Conservation (phyloP, 2,888 invertebrate genomes). For the Cantharis rufa region DNA sequence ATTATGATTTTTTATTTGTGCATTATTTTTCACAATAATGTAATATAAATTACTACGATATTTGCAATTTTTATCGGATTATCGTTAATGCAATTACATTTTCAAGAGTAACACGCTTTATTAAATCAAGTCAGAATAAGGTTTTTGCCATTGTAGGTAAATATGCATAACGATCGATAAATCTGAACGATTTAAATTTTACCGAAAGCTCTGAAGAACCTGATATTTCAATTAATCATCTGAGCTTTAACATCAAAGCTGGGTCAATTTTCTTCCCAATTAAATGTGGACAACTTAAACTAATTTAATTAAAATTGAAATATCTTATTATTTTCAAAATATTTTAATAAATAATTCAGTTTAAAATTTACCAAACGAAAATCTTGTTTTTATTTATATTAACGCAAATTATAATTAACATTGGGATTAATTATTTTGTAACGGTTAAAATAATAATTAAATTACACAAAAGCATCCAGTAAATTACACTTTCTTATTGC, state of each 20-base stretch:
- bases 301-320: slow-evolving; percentile 8
- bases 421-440: neutral
- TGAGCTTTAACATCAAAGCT: slow-evolving; percentile 5
- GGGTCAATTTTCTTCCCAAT: slow-evolving; percentile 18
- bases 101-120: neutral
- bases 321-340: neutral
- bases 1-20: neutral
- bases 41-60: neutral
- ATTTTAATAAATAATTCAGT: neutral
- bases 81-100: neutral
- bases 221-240: slow-evolving; percentile 23
- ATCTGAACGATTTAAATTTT: slow-evolving; percentile 24
- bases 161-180: slow-evolving; percentile 31
- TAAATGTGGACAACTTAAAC: slow-evolving; percentile 16
- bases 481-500: neutral
- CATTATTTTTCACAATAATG: neutral
- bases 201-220: slow-evolving; percentile 19
- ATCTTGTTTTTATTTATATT: neutral
- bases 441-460: neutral
- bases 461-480: neutral
- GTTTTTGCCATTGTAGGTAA: slow-evolving; percentile 12
- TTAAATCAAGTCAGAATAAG: neutral
- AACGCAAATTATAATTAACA: neutral
- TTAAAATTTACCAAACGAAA: neutral
- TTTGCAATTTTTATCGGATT: neutral